Evolutionary conservation across 2,888 invertebrate species (phyloP).

Genomic region (Imbricaverruca yamaguchii): DNA sequence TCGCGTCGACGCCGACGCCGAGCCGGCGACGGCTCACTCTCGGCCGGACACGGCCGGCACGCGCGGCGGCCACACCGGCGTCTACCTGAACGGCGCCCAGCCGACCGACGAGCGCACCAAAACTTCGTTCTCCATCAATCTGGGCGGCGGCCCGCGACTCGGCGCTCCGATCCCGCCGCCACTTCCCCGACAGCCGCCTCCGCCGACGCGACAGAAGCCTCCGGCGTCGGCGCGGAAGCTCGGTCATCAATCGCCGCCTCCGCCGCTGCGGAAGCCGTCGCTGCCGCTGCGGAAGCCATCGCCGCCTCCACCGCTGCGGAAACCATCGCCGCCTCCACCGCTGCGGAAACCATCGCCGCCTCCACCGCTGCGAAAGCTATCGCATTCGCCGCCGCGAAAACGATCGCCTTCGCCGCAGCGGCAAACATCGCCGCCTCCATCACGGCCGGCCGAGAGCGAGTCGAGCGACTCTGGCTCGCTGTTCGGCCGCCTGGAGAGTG

Average conservation of each 20-base stretch:
- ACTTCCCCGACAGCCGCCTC: neutral
- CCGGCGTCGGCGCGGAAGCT: no score
- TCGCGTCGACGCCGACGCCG: neutral
- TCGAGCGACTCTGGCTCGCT: neutral
- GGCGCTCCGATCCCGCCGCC: conserved; percentile 53
- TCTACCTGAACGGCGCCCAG: neutral
- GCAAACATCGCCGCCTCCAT: neutral
- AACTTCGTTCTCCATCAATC: neutral
- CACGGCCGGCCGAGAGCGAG: neutral
- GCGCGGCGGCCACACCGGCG: neutral
- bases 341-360: neutral
- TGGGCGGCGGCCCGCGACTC: conserved; percentile 61
- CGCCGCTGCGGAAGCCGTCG: no score
- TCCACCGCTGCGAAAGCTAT: neutral
- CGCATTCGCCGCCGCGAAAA: neutral
- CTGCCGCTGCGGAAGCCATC: no score
- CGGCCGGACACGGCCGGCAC: no score
- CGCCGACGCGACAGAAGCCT: neutral
- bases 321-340: neutral
- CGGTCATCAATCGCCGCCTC: no score
- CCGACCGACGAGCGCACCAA: neutral
- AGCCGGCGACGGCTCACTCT: neutral
- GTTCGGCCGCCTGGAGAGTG: neutral
- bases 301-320: neutral
- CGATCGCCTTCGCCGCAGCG: neutral